Evolutionary conservation across 2,888 invertebrate species (phyloP).

Genomic region (Troilus luridus): DNA sequence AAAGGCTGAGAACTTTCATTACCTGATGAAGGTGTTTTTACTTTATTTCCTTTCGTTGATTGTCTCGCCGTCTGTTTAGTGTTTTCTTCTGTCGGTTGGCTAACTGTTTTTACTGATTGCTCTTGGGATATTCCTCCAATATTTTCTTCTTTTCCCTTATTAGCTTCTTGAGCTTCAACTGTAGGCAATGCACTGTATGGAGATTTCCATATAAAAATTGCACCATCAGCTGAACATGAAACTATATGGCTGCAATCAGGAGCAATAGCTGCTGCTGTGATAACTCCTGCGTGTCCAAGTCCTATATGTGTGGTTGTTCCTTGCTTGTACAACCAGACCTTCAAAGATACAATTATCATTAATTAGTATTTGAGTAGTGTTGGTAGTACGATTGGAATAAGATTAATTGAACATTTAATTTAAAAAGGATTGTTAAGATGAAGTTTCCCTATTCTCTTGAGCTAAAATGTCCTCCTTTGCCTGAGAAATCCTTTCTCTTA

Average conservation of each 20-base stretch:
- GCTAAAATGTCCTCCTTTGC: too few species aligned
- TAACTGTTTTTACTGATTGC: constrained; percentile 43
- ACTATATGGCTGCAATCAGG: constrained; percentile 82
- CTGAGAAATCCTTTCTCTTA: too few species aligned
- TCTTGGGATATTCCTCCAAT: constrained; percentile 18
- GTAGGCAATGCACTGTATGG: constrained; percentile 69
- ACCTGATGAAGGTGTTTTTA: background rate
- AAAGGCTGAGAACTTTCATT: background rate
- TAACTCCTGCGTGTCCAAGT: constrained; percentile 86
- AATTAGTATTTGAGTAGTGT: constrained; percentile 37
- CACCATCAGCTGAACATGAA: constrained; percentile 86
- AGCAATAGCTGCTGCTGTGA: constrained; percentile 83
- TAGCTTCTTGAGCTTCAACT: background rate
- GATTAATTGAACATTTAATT: too few species aligned
- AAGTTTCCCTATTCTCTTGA: too few species aligned
- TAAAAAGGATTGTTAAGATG: too few species aligned
- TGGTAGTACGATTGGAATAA: background rate
- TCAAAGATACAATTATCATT: constrained; percentile 61
- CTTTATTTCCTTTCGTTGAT: background rate
- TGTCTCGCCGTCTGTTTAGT: background rate
- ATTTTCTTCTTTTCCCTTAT: constrained; percentile 39
- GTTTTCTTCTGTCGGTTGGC: constrained; percentile 19
- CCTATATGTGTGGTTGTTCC: constrained; percentile 84
- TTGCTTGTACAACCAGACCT: constrained; percentile 90
- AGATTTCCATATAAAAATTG: constrained; percentile 83